Base-by-base conservation (phyloP, 92 coral and sea anemone genomes). In the Palythoa heliodiscus region DNA sequence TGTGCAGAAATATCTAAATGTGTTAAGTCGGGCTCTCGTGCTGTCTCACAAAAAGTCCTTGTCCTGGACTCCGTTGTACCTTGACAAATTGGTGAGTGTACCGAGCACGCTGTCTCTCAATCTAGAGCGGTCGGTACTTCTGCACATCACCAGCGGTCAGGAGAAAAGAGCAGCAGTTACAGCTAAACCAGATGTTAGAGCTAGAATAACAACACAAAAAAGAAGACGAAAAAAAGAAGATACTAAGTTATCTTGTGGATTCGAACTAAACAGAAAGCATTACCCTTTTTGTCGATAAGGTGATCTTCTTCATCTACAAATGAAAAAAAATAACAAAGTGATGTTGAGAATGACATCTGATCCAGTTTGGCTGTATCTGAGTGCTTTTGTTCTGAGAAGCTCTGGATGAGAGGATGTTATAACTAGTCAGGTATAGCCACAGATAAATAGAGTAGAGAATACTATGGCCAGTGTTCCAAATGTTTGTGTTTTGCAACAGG, bases 21-120 rank as follows among this genome's bases (percentile, higher is more conserved):
- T 97, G 52, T 89, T 97, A 86, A 97, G 99, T 87, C 99, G 98
- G 72, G 95, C 98, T 57, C 90, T 93, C 69, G 95, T 89, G 78
- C 91, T 87, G 74, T 83, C 86, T 35, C 86, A 84, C 52, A 43
- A 70, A 83, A 82, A 61, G 47, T 74, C 86, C 57, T 74, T 86
- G 52, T 76, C 76, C 8, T 57, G 84, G 81, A 93, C 97, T 53
- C 94, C 95, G 43, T 76, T 91, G 5, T 91, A 93, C 78, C 67
- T 82, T 86, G 97, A 93, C 69, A 85, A 90, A 54, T 88, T 86
- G 94, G 97, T 93, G 89, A 83, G 93, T 86, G 80, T 24, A 7
- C 76, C 83, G 75, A 61, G 53, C 22, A 7, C 66, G 48, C 54
- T 50, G 47, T 77, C 37, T 48, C 70, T 77, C 75, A 47, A 52